These are phyloP conservation scores for Melanogrammus aeglefinus DNA, from an alignment of 2,797 vertebrate species.

Conservation along the genomic window DNA sequence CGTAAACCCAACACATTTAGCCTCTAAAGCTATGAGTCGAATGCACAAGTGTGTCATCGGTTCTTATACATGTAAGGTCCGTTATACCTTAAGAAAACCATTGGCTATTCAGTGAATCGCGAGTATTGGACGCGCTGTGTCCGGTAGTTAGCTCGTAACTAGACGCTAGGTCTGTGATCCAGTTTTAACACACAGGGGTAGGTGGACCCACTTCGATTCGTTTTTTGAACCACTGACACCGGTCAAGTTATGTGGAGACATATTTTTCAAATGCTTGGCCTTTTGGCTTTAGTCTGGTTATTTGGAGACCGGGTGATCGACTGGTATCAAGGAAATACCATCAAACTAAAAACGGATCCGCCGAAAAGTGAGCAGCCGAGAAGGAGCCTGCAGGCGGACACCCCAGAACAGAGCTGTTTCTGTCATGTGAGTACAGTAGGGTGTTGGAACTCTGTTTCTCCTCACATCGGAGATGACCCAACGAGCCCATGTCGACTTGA, in stretches of 20 bases:
- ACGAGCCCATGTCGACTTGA: too few relatives aligned
- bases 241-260: constrained; percentile 57
- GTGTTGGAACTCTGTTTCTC: background rate
- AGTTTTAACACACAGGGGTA: background rate
- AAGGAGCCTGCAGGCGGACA: constrained; percentile 20
- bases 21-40: background rate
- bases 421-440: background rate
- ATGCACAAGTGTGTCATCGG: background rate
- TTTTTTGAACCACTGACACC: background rate
- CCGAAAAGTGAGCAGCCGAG: constrained; percentile 29
- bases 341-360: constrained; percentile 28
- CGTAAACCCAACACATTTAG: background rate
- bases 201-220: background rate
- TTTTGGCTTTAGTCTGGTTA: constrained; percentile 54
- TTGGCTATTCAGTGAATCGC: background rate
- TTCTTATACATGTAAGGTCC: background rate
- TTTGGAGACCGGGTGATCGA: constrained; percentile 56
- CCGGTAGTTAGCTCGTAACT: background rate
- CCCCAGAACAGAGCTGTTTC: constrained; percentile 74
- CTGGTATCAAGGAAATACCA: constrained; percentile 63
- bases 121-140: background rate
- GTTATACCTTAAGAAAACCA: background rate
- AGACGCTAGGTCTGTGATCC: background rate
- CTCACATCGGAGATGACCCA: too few relatives aligned
- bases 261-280: constrained; percentile 31